These are phyloP conservation scores for Coryphaenoides rupestris DNA, from an alignment of 2,113 vertebrate genomes.

Conservation along the genomic window DNA sequence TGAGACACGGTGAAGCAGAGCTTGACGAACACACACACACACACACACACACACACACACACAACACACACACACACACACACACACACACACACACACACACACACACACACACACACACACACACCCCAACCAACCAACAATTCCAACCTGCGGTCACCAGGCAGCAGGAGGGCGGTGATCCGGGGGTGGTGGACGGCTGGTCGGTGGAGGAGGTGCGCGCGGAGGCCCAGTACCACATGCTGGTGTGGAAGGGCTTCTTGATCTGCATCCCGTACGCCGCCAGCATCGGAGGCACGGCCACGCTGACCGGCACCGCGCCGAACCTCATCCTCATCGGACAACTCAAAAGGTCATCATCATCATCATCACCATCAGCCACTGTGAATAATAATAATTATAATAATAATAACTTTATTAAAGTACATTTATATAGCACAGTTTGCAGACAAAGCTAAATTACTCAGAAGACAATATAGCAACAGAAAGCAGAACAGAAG, in stretches of 20 bases:
- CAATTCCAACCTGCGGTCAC: too few relatives aligned
- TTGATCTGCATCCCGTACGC: constrained; percentile 94
- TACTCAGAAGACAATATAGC: too few relatives aligned
- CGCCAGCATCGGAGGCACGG: constrained; percentile 92
- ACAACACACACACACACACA: neutral
- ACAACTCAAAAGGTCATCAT: constrained; percentile 93
- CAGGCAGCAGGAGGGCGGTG: constrained; percentile 69
- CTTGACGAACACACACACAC: neutral
- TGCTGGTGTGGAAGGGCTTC: constrained; percentile 95
- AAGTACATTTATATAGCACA: too few relatives aligned
- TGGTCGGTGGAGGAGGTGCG: constrained; percentile 68
- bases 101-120: too few relatives aligned
- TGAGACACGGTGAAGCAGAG: constrained; percentile 29
- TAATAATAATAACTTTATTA: too few relatives aligned
- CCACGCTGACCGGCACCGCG: constrained; percentile 89
- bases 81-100: too few relatives aligned
- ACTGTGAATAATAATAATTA: too few relatives aligned
- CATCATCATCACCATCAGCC: too few relatives aligned
- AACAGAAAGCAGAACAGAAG: too few relatives aligned
- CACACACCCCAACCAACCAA: too few relatives aligned
- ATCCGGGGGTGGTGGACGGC: constrained; percentile 69
- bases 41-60: too few relatives aligned
- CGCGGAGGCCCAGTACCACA: constrained; percentile 79
- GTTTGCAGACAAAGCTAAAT: too few relatives aligned
- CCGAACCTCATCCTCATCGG: constrained; percentile 96